Evolutionary conservation across 2,888 invertebrate species (phyloP), one percentile per base, ranked within the genome.

Genomic region (Sphaerophoria taeniata): DNA sequence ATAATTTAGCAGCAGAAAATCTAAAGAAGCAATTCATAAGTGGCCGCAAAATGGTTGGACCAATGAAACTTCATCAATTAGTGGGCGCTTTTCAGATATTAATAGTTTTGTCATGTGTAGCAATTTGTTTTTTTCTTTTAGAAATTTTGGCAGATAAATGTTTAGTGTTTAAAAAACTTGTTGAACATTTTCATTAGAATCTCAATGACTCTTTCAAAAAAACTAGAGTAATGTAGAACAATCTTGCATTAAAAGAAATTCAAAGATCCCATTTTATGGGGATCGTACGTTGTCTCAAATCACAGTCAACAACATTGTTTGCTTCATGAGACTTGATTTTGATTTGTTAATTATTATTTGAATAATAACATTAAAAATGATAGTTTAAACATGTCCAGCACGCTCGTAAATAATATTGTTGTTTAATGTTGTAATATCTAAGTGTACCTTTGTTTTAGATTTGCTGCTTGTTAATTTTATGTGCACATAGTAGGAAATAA

Each of bases 11-110:
- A 7, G 31, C 12, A 7, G 61, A 45, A n/a, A 61, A n/a, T 6
- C 12, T 61, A 3, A 61, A 6, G n/a, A 61, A 45, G 45, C 43
- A 61, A 45, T 24, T n/a, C 31, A 1, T 60, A 2, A 1, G 9
- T 5, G 11, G 6, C 6, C 12, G 33, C 0, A 31, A n/a, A 14
- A 33, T 45, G 7, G 7, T 7, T 4, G 45, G 0, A 4, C 45
- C n/a, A 0, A 61, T 45, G 61, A 33, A 9, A 5, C 5, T 61
- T n/a, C 24, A 61, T 33, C 45, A 61, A 3, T n/a, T 61, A 1
- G 33, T 45, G 45, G 61, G 61, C 7, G 61, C 45, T 9, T 61
- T 33, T 31, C 61, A 61, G 45, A 6, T 61, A 0, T 31, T 61
- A 9, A 45, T 45, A n/a, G 33, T n/a, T 7, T 14, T 61, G 4